Evolutionary conservation across 2,113 vertebrate genomes (phyloP), one percentile per base, ranked within the genome.

Genomic region (Heliornis fulica): DNA sequence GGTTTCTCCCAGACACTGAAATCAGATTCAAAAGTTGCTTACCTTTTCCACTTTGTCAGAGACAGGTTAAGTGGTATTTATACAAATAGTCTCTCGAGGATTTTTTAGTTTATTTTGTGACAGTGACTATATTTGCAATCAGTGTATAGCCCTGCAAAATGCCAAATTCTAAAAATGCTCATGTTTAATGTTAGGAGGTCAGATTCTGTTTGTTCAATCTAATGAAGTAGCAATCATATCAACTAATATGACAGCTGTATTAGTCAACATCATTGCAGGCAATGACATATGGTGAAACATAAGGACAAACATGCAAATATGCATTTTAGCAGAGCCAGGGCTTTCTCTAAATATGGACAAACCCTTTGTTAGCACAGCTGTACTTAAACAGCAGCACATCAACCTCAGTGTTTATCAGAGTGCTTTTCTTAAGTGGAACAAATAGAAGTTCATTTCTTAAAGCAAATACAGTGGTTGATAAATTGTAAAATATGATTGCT

Each of bases 231-330:
- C 76, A 82, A 69, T 46, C 32, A 26, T 43, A 61, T 83, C 89
- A 96, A 72, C 28, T 77, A 63, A 75, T 64, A 43, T 74, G 90
- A 86, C 75, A 96, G 45, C 36, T 87, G 26, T 56, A 85, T 92
- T 92, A 83, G 91, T 94, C 81, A 71, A 20, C 64, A 36, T 90
- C 84, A 80, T 94, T 80, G 71, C 36, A 92, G 56, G 87, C 51
- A 85, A 60, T 87, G 86, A 77, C 90, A 91, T 90, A 93, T 77
- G 80, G 89, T 66, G 57, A 34, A 96, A 38, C 79, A 93, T 69
- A 87, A 95, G 77, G 77, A 63, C 64, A 88, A 87, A 84, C 22
- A 86, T 38, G 43, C 34, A 91, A 93, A 77, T 76, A 40, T 2
- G 28, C 51, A 59, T 93, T 96, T 92, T 68, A 61, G 65, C 25